Percentiles rank a stretch among this genome's conserved stretches.
phyloP scores from a whole-genome alignment of 2,888 invertebrate species.

The Troides aeacus region DNA sequence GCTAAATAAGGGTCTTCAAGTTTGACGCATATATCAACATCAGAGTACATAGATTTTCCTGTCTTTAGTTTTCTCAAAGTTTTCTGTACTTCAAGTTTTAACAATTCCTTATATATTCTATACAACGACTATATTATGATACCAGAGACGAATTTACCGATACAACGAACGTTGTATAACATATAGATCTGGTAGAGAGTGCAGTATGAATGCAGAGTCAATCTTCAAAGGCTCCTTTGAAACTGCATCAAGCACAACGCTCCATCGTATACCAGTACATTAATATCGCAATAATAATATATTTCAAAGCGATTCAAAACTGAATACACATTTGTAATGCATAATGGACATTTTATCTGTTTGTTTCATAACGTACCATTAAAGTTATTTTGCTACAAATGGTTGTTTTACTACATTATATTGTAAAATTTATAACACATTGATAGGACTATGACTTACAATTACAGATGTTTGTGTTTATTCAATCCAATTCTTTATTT shows the following conservation, averaged over 20 bases:
- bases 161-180: not conserved
- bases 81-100: not conserved
- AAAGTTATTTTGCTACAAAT: not conserved
- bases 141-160: not conserved
- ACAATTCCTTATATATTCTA: not conserved
- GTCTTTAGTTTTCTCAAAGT: not conserved
- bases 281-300: conserved; percentile 20
- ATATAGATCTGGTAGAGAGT: conserved; percentile 6
- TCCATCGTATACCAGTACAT: conserved; percentile 11
- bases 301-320: conserved; percentile 18
- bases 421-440: too few species aligned
- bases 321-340: conserved; percentile 8
- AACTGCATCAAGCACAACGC: conserved; percentile 20
- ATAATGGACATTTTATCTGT: not conserved
- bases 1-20: too few species aligned
- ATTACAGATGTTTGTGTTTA: not conserved
- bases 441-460: not conserved
- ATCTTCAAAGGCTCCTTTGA: conserved; percentile 26
- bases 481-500: too few species aligned
- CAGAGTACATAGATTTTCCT: not conserved
- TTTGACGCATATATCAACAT: too few species aligned
- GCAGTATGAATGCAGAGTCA: conserved; percentile 19
- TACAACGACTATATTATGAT: not conserved
- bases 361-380: not conserved
- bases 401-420: not conserved